Evolutionary conservation across 2,113 vertebrate species (phyloP).

Genomic region (Collichthys lucidus): DNA sequence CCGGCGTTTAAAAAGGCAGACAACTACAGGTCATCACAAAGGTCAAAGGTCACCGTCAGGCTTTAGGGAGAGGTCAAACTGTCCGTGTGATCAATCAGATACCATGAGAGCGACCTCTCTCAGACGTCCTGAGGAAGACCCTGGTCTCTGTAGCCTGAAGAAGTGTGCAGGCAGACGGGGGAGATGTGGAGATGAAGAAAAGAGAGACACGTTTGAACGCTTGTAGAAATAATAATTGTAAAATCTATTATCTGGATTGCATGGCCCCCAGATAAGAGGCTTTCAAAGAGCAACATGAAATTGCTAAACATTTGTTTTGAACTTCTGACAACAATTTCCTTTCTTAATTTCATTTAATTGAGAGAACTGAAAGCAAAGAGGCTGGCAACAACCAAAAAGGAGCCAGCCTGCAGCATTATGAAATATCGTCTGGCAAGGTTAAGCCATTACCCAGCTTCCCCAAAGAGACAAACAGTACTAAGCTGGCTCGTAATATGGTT

Average conservation of each 20-base stretch:
- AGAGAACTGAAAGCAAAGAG: background rate
- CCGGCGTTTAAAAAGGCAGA: background rate
- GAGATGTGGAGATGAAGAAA: background rate
- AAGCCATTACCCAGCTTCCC: background rate
- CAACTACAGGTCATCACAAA: conserved; percentile 23
- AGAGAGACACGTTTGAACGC: conserved; percentile 2
- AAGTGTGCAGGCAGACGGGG: background rate
- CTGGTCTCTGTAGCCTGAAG: conserved; percentile 92
- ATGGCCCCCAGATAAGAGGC: background rate
- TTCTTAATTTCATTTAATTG: conserved; percentile 16
- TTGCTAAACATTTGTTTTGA: conserved; percentile 9
- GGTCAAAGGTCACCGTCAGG: conserved; percentile 9
- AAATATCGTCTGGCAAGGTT: background rate
- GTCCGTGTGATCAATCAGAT: conserved; percentile 30
- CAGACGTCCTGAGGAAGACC: conserved; percentile 91
- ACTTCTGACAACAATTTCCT: conserved; percentile 23
- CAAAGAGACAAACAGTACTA: background rate
- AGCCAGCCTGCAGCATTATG: background rate
- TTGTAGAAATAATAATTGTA: background rate
- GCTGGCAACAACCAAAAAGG: background rate
- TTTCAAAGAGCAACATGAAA: conserved; percentile 1
- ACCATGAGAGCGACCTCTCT: conserved; percentile 47
- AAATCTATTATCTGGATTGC: conserved; percentile 21
- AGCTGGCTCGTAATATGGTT: background rate
- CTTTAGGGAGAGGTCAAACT: conserved; percentile 29